A percentile compares a stretch with the other conserved stretches of the same genome.
Evolutionary conservation across 2,113 vertebrate species (phyloP).

Genomic region (Corythaeola cristata): DNA sequence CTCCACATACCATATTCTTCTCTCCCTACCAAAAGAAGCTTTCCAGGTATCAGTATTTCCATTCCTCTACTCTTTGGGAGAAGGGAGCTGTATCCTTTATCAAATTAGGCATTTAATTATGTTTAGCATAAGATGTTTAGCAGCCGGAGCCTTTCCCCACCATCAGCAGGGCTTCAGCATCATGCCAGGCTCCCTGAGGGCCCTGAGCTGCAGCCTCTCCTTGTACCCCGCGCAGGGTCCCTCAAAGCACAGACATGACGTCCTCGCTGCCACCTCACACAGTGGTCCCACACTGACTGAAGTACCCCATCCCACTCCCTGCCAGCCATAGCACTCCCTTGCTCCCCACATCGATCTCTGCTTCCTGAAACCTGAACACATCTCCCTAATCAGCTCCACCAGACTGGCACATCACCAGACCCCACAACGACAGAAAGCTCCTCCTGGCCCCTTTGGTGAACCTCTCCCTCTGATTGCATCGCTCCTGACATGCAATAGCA

Average conservation of each 20-base stretch:
- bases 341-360: fast-evolving
- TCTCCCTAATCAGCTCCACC: too few species aligned
- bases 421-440: neutral
- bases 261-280: neutral
- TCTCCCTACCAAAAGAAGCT: neutral
- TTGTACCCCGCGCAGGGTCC: fast-evolving
- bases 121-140: neutral
- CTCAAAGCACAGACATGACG: neutral
- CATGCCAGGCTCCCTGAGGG: neutral
- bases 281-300: fast-evolving
- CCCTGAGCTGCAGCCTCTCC: fast-evolving
- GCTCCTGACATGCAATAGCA: neutral
- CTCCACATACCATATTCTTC: neutral
- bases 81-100: fast-evolving
- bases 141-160: neutral
- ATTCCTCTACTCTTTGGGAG: neutral
- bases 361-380: neutral
- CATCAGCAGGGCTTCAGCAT: neutral
- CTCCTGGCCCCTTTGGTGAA: neutral
- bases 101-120: neutral
- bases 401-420: neutral
- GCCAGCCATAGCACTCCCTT: neutral
- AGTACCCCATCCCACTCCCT: neutral
- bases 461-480: neutral
- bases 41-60: neutral